Percentiles rank a stretch among this genome's conserved stretches.
Conservation (phyloP, 37 sponge, comb jelly and placozoan genomes). For the Chondrilla cf. caribensis region DNA sequence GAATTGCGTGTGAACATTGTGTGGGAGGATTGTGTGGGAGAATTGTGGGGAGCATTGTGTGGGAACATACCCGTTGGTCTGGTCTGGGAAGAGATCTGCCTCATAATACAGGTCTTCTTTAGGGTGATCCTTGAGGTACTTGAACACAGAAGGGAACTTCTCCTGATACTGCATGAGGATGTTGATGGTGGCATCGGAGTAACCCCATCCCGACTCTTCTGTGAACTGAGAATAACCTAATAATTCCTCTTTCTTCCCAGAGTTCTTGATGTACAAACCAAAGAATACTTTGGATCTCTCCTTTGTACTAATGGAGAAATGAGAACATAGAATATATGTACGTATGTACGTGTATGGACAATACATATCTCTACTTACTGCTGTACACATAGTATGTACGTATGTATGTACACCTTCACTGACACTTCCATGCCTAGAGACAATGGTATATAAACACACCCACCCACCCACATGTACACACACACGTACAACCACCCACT, state of each 20-base stretch:
- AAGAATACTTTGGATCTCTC: slow-evolving; percentile 63
- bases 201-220: slow-evolving; percentile 63
- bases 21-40: too few relatives aligned
- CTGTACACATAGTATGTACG: too few relatives aligned
- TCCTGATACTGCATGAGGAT: slow-evolving; percentile 58
- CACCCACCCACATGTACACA: background rate
- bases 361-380: too few relatives aligned
- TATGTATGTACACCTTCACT: too few relatives aligned
- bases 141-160: slow-evolving; percentile 74
- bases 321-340: too few relatives aligned
- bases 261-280: slow-evolving; percentile 83
- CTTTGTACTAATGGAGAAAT: slow-evolving; percentile 24
- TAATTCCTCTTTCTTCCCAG: slow-evolving; percentile 70
- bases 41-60: too few relatives aligned
- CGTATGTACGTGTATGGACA: too few relatives aligned
- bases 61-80: slow-evolving; percentile 30
- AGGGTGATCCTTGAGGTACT: slow-evolving; percentile 48
- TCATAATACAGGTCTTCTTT: slow-evolving; percentile 64
- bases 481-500: background rate
- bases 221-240: slow-evolving; percentile 48
- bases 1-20: too few relatives aligned
- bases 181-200: slow-evolving; percentile 48
- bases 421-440: background rate
- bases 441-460: too few relatives aligned
- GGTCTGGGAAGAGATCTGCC: slow-evolving; percentile 53